Conservation (phyloP, 2,113 vertebrate species). For the Bothrops jararaca region DNA sequence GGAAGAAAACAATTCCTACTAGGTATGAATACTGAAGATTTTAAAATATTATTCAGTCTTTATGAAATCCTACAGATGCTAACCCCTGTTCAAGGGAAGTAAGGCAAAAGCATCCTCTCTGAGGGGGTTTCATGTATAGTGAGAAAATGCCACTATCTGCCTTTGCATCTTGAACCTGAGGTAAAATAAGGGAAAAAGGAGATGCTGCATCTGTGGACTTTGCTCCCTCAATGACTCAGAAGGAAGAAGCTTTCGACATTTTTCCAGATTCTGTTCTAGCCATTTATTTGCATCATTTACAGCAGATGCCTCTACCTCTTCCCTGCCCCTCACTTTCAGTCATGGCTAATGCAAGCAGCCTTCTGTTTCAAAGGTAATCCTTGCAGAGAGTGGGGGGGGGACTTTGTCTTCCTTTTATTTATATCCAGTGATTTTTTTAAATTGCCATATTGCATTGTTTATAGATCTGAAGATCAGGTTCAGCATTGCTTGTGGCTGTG, state of each 20-base stretch:
- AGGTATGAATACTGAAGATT: neutral
- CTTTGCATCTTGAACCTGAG: neutral
- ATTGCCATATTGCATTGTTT: neutral
- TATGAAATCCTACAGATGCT: neutral
- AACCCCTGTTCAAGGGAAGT: neutral
- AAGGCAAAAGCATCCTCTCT: neutral
- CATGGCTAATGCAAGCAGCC: neutral
- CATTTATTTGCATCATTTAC: neutral
- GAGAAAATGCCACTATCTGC: neutral
- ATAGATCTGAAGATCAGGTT: neutral
- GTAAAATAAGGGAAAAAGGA: neutral
- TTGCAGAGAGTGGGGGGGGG: neutral
- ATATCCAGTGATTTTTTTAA: neutral
- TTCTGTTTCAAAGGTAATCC: neutral
- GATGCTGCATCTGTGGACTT: neutral
- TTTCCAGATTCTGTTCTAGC: neutral
- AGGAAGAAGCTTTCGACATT: neutral
- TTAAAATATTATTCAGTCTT: neutral
- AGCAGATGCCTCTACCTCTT: neutral
- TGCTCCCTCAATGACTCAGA: neutral
- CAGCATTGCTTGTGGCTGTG: neutral
- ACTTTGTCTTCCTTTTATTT: neutral
- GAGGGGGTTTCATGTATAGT: neutral
- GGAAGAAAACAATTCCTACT: neutral
- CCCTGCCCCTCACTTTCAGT: neutral